phyloP scores from a whole-genome alignment of 1,140 invertebrate species.

The Brachionus sp. region DNA sequence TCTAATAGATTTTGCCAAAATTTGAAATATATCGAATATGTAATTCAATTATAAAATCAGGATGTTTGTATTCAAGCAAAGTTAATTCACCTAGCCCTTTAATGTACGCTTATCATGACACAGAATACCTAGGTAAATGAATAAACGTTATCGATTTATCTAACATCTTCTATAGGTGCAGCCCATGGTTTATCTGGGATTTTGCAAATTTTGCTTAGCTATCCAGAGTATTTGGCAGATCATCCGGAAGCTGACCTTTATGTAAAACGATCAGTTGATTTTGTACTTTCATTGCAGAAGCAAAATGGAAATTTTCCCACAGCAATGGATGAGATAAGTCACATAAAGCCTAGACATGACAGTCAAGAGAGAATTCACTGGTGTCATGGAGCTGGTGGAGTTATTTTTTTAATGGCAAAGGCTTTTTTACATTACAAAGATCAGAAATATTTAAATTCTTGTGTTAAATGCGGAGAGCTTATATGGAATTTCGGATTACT shows the following conservation, averaged over 20 bases:
- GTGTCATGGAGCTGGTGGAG: slow-evolving; percentile 80
- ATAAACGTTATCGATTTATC: not conserved
- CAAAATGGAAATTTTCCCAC: slow-evolving; percentile 73
- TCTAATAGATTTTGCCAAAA: not conserved
- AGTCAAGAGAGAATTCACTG: slow-evolving; percentile 70
- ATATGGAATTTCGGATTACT: slow-evolving; percentile 76
- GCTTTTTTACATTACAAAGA: slow-evolving; percentile 73
- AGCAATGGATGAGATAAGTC: slow-evolving; percentile 68
- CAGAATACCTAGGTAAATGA: slow-evolving; percentile 26
- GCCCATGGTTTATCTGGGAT: slow-evolving; percentile 84
- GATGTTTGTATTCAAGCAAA: slow-evolving; percentile 7
- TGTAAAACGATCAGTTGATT: slow-evolving; percentile 66
- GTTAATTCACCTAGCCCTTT: slow-evolving; percentile 12
- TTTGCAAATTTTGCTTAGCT: slow-evolving; percentile 65
- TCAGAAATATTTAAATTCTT: slow-evolving; percentile 69
- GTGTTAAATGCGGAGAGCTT: slow-evolving; percentile 67
- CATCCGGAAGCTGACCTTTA: slow-evolving; percentile 62
- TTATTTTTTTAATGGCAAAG: slow-evolving; percentile 74
- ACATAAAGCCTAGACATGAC: slow-evolving; percentile 56
- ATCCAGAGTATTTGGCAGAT: slow-evolving; percentile 65
- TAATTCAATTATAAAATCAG: slow-evolving; percentile 32
- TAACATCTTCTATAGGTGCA: slow-evolving; percentile 63
- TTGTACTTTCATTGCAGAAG: slow-evolving; percentile 65
- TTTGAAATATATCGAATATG: slow-evolving; percentile 20
- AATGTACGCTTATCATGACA: slow-evolving; percentile 44